Conservation (phyloP, 35 echinoderm and acorn worm genomes). For the Ophiothrix spiculata region DNA sequence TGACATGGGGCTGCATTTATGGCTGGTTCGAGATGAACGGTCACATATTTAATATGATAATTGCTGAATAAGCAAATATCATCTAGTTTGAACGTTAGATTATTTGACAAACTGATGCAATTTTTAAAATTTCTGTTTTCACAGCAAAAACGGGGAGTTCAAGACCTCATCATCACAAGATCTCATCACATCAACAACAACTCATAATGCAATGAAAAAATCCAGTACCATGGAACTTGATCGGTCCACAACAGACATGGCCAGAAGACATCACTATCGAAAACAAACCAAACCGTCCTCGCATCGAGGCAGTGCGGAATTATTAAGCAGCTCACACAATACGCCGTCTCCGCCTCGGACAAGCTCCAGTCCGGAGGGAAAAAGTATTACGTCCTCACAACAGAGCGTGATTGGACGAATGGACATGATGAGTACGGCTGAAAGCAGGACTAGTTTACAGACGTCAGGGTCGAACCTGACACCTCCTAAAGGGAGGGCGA, state of each 20-base stretch:
- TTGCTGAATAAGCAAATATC: too few relatives aligned
- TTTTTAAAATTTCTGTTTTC: background rate
- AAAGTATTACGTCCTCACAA: background rate
- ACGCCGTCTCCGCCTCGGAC: background rate
- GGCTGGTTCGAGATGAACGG: too few relatives aligned
- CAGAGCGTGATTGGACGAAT: background rate
- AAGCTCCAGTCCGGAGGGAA: background rate
- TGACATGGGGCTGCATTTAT: too few relatives aligned
- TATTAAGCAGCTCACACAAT: background rate
- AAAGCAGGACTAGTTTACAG: slow-evolving; percentile 51
- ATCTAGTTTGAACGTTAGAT: too few relatives aligned
- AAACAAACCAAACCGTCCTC: background rate
- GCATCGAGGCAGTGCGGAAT: background rate
- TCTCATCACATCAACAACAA: background rate
- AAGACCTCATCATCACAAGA: background rate
- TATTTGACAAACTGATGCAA: too few relatives aligned
- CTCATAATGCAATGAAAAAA: background rate
- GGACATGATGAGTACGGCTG: slow-evolving; percentile 18
- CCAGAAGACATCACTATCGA: background rate
- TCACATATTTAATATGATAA: too few relatives aligned
- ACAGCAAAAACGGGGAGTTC: background rate
- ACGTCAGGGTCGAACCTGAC: slow-evolving; percentile 15
- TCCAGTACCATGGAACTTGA: background rate
- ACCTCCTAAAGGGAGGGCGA: background rate
- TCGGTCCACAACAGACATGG: background rate